Conservation (phyloP, 2,113 vertebrate species). For the Herpetotheres cachinnans region DNA sequence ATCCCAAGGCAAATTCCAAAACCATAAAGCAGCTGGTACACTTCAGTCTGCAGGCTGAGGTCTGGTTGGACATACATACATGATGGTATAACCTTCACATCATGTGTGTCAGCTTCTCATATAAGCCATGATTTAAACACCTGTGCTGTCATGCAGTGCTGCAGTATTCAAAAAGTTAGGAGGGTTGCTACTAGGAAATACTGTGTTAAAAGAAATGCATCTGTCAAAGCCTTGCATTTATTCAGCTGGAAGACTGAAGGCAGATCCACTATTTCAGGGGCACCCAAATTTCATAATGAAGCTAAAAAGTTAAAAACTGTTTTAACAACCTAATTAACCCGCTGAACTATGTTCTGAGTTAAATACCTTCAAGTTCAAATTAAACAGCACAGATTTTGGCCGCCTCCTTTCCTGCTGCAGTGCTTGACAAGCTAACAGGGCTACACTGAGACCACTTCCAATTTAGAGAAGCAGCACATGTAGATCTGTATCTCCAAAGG, state of each 20-base stretch:
- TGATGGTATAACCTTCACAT: not conserved
- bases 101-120: not conserved
- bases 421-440: not conserved
- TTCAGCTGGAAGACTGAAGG: not conserved
- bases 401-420: not conserved
- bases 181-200: not conserved
- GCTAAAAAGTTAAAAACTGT: not conserved
- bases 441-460: not conserved
- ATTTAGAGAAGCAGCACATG: not conserved
- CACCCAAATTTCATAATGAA: not conserved
- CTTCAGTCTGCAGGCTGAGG: not conserved
- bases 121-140: not conserved
- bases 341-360: not conserved
- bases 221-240: not conserved
- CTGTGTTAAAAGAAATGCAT: not conserved
- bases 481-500: not conserved
- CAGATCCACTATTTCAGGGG: not conserved
- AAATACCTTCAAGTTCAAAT: not conserved
- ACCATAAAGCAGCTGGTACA: not conserved
- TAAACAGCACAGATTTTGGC: not conserved
- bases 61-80: not conserved
- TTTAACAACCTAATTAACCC: slow-evolving; percentile 3
- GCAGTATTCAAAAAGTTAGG: not conserved
- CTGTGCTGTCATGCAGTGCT: not conserved
- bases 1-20: not conserved